These are phyloP conservation scores for Bemisia tabaci DNA, from an alignment of 1,140 invertebrate species.

Conservation along the genomic window DNA sequence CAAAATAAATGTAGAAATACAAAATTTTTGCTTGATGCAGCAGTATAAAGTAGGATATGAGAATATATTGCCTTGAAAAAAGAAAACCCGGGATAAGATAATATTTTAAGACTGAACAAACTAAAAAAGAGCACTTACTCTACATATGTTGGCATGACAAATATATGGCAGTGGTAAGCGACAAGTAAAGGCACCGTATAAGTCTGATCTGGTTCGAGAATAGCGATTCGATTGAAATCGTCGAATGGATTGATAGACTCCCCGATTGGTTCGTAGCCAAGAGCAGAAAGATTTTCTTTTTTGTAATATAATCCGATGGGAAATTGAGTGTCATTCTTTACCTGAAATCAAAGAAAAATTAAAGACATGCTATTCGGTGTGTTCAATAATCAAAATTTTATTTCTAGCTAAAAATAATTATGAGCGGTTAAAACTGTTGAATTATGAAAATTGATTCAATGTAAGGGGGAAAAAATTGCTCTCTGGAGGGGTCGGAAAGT, in stretches of 20 bases:
- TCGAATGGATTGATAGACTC: conserved; percentile 60
- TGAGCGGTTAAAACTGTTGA: too few species aligned
- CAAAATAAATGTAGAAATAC: too few species aligned
- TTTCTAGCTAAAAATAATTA: too few species aligned
- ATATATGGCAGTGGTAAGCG: conserved; percentile 64
- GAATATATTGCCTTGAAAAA: too few species aligned
- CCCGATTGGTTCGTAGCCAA: conserved; percentile 44
- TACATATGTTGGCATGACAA: conserved; percentile 55
- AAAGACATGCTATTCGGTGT: conserved; percentile 12
- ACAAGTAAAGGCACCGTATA: conserved; percentile 63
- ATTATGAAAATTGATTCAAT: too few species aligned
- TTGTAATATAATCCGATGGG: conserved; percentile 59
- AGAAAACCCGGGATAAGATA: too few species aligned
- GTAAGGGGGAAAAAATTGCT: too few species aligned
- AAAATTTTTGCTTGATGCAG: too few species aligned
- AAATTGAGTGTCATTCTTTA: conserved; percentile 63
- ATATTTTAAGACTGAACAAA: background rate
- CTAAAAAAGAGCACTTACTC: conserved; percentile 37
- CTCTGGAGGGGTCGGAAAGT: too few species aligned
- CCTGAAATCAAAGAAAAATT: conserved; percentile 33
- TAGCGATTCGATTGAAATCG: conserved; percentile 52
- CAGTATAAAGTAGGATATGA: too few species aligned
- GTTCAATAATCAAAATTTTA: conserved; percentile 7
- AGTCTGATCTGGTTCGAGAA: conserved; percentile 54
- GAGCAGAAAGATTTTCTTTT: conserved; percentile 47